A percentile compares a stretch with the other conserved stretches of the same genome.
These are phyloP conservation scores for Phocides pigmalion DNA, from an alignment of 1,140 invertebrate species.

Conservation along the genomic window DNA sequence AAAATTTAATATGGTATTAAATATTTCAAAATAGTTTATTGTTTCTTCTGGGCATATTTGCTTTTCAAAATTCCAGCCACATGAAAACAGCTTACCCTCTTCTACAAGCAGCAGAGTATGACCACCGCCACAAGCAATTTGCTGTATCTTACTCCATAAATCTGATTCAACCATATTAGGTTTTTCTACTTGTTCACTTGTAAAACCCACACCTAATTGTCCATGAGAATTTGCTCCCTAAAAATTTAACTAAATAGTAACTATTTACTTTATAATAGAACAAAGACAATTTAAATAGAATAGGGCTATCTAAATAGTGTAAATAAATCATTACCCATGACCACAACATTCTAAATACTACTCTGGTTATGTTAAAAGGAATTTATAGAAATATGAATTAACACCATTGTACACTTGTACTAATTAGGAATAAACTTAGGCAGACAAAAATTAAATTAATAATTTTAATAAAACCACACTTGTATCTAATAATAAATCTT, in stretches of 20 bases:
- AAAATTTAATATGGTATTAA: too few species aligned
- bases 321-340: conserved; percentile 54
- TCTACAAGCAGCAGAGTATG: conserved; percentile 88
- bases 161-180: conserved; percentile 85
- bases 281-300: too few species aligned
- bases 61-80: conserved; percentile 95
- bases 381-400: too few species aligned
- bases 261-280: too few species aligned
- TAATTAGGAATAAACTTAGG: too few species aligned
- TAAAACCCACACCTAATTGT: conserved; percentile 88
- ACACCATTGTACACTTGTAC: too few species aligned
- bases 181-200: conserved; percentile 87
- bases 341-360: conserved; percentile 39
- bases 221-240: conserved; percentile 94
- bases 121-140: conserved; percentile 90
- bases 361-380: not conserved
- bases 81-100: conserved; percentile 89
- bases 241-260: conserved; percentile 38
- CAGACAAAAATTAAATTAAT: too few species aligned
- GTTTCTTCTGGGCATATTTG: too few species aligned
- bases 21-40: too few species aligned
- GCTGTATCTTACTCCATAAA: conserved; percentile 80
- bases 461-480: too few species aligned
- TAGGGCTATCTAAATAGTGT: not conserved
- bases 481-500: too few species aligned